These are phyloP conservation scores for Tachysurus vachellii DNA, from an alignment of 2,113 vertebrate species.

Conservation along the genomic window DNA sequence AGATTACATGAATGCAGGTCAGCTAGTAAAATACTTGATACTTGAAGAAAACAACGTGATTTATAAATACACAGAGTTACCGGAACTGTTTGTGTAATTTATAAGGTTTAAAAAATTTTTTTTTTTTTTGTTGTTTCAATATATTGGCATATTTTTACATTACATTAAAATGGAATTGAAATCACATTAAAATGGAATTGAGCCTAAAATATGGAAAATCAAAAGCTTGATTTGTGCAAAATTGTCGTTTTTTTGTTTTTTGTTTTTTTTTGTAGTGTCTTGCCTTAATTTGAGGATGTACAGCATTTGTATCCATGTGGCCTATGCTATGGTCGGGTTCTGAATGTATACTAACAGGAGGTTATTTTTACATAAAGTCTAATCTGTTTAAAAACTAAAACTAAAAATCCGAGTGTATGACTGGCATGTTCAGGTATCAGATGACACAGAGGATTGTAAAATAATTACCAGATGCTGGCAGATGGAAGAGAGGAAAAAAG, in stretches of 20 bases:
- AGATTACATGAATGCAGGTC: neutral
- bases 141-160: neutral
- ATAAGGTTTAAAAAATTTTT: neutral
- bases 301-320: neutral
- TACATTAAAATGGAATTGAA: neutral
- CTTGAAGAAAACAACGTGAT: neutral
- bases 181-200: neutral
- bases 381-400: neutral
- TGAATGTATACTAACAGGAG: neutral
- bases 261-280: constrained; percentile 2
- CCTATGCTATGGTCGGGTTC: neutral
- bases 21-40: neutral
- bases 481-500: neutral
- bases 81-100: neutral
- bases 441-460: constrained; percentile 21
- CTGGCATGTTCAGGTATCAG: constrained; percentile 9
- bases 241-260: neutral
- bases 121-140: neutral
- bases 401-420: neutral
- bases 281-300: neutral
- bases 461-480: neutral
- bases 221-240: neutral
- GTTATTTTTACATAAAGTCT: constrained; percentile 22
- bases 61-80: neutral
- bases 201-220: neutral